phyloP scores from a whole-genome alignment of 1,140 invertebrate genomes.

The Aethina tumida region DNA sequence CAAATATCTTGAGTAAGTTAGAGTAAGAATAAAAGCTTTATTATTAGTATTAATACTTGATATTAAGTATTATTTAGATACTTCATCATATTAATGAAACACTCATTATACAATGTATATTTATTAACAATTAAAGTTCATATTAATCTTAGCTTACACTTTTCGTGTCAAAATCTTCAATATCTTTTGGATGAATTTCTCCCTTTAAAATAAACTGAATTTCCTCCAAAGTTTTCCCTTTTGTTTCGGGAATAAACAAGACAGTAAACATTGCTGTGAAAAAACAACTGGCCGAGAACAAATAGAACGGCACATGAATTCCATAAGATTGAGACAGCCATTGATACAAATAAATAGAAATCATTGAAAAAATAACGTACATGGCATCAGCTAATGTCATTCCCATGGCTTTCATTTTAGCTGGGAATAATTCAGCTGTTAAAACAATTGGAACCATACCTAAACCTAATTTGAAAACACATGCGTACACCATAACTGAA shows the following conservation, averaged over 20 bases:
- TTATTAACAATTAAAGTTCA: no score
- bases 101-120: no score
- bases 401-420: constrained; percentile 41
- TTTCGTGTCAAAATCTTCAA: no score
- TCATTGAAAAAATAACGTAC: constrained; percentile 41
- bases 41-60: no score
- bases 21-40: no score
- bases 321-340: constrained; percentile 45
- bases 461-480: constrained; percentile 22
- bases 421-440: constrained; percentile 54
- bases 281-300: constrained; percentile 51
- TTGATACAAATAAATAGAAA: constrained; percentile 56
- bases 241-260: constrained; percentile 63
- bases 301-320: constrained; percentile 49
- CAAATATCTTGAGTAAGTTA: no score
- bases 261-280: constrained; percentile 50
- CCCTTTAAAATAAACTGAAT: constrained; percentile 42
- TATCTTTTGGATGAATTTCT: constrained; percentile 11
- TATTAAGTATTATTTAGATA: no score
- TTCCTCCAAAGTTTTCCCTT: constrained; percentile 63
- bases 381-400: constrained; percentile 30
- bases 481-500: constrained; percentile 23
- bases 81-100: no score
- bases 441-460: constrained; percentile 59
- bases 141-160: no score